A percentile compares a stretch with the other conserved stretches of the same genome.
These are phyloP conservation scores for Aplochiton taeniatus DNA, from an alignment of 2,797 vertebrate genomes.

Conservation along the genomic window DNA sequence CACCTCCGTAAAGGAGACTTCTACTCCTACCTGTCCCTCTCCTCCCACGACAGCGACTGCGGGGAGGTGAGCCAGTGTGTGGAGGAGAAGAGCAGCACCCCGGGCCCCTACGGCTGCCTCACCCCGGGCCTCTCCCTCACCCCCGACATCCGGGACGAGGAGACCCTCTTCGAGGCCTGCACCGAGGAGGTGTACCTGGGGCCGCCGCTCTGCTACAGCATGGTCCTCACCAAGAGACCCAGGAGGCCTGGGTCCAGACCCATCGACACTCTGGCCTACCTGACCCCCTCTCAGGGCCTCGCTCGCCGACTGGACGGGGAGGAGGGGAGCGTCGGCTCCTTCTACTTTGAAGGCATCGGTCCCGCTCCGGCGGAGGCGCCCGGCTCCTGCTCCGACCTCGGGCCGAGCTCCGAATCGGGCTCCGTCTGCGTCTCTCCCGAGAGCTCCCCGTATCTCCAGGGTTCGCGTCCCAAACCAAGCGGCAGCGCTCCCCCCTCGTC, in stretches of 20 bases:
- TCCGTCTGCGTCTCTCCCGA: neutral
- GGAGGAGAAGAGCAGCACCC: conserved; percentile 83
- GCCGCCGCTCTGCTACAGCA: conserved; percentile 76
- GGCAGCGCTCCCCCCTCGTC: conserved; percentile 43
- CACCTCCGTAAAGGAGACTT: conserved; percentile 93
- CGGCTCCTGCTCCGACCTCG: neutral
- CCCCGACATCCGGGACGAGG: conserved; percentile 82
- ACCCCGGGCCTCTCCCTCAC: conserved; percentile 57
- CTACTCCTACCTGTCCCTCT: conserved; percentile 96
- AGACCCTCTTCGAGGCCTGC: conserved; percentile 88
- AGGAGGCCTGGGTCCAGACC: conserved; percentile 32
- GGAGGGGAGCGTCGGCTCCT: no score
- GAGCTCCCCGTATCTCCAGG: conserved; percentile 5
- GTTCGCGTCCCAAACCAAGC: conserved; percentile 1
- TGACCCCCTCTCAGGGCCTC: conserved; percentile 7
- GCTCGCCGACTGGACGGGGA: neutral
- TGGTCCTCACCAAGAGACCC: conserved; percentile 60
- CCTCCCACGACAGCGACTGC: conserved; percentile 98
- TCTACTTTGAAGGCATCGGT: no score
- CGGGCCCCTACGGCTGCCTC: conserved; percentile 62
- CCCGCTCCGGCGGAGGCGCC: no score
- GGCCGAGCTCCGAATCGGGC: neutral
- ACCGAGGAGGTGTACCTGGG: conserved; percentile 84
- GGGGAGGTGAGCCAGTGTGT: conserved; percentile 87
- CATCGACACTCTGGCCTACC: conserved; percentile 22